A percentile compares a stretch with the other conserved stretches of the same genome.
phyloP scores from a whole-genome alignment of 2,888 invertebrate genomes.

The Kryphioiulus occultus region DNA sequence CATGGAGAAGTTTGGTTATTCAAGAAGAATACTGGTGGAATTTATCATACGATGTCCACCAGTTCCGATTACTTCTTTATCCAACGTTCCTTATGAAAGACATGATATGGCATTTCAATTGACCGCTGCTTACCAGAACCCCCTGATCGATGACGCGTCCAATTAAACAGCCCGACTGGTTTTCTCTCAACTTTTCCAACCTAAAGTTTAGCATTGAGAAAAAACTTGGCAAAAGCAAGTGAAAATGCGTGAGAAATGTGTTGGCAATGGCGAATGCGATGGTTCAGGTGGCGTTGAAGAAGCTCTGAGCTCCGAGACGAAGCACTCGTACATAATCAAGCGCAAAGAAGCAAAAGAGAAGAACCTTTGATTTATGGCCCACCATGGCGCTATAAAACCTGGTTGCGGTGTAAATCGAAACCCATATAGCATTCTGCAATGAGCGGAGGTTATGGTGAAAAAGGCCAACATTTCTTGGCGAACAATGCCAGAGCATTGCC shows the following conservation, averaged over 20 bases:
- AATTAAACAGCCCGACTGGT: background rate
- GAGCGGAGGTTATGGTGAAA: background rate
- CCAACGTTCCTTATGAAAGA: no score
- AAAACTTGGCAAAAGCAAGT: background rate
- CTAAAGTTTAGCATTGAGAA: background rate
- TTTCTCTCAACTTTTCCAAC: background rate
- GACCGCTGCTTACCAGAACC: background rate
- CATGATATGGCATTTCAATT: background rate
- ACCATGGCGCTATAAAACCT: slow-evolving; percentile 52
- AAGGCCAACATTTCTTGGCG: background rate
- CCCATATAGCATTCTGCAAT: slow-evolving; percentile 7
- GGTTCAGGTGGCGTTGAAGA: background rate
- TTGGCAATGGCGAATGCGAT: no score
- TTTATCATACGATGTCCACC: no score
- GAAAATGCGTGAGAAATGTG: background rate
- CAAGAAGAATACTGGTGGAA: no score
- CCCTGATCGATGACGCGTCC: background rate
- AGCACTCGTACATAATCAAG: slow-evolving; percentile 30
- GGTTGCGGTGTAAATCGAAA: slow-evolving; percentile 52
- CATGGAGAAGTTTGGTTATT: no score
- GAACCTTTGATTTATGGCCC: slow-evolving; percentile 50
- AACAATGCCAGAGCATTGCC: background rate
- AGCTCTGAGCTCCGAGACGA: background rate
- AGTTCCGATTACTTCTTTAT: no score
- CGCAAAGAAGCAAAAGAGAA: background rate